A percentile compares a stretch with the other conserved stretches of the same genome.
Evolutionary conservation across 2,113 vertebrate genomes (phyloP).

Genomic region (Muntiacus muntjak): DNA sequence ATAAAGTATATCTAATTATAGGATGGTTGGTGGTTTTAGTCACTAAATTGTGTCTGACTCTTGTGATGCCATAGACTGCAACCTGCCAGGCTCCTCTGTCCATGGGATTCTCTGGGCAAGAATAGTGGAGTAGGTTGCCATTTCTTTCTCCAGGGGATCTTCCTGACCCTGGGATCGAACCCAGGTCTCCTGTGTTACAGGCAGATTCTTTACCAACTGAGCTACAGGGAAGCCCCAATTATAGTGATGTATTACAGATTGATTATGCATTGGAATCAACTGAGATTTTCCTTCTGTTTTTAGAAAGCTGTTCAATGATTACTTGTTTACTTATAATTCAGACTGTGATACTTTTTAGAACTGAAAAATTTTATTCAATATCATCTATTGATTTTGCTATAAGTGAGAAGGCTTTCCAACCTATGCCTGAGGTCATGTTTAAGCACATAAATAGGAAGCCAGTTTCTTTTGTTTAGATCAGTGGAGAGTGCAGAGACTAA

Average conservation of each 20-base stretch:
- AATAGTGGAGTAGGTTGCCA: not conserved
- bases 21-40: not conserved
- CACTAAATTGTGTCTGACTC: rapidly evolving
- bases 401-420: not conserved
- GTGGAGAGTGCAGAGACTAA: not conserved
- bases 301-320: not conserved
- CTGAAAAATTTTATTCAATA: constrained; percentile 10
- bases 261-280: not conserved
- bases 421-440: not conserved
- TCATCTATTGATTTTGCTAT: constrained; percentile 15
- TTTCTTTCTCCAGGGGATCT: not conserved
- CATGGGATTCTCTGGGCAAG: not conserved
- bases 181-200: not conserved
- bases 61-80: rapidly evolving
- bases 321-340: not conserved
- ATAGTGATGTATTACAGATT: not conserved
- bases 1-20: not conserved
- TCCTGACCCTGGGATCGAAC: not conserved
- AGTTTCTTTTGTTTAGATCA: not conserved
- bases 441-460: not conserved
- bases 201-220: not conserved
- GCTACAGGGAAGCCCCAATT: not conserved
- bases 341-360: not conserved
- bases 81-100: not conserved
- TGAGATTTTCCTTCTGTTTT: not conserved